Conservation (phyloP, 2,888 invertebrate genomes). For the Spodoptera littoralis region DNA sequence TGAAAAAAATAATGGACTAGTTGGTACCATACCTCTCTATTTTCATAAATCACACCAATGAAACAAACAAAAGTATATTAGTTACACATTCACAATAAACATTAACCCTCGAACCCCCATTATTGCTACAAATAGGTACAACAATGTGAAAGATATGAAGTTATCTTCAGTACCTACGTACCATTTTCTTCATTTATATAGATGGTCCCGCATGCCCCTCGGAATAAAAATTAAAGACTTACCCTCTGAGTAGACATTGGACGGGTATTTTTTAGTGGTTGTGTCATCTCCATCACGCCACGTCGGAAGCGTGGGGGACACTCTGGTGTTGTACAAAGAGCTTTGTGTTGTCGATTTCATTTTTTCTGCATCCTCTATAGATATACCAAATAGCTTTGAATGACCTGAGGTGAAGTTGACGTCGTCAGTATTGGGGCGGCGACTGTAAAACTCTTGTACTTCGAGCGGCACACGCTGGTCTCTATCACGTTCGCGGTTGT, state of each 20-base stretch:
- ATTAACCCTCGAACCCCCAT: not conserved
- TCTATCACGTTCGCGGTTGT: conserved; percentile 24
- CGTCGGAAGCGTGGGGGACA: conserved; percentile 90
- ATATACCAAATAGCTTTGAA: conserved; percentile 90
- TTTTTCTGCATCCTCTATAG: conserved; percentile 89
- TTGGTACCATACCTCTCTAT: conserved; percentile 1
- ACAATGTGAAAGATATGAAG: conserved; percentile 9
- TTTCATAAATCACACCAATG: not conserved
- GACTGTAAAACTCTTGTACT: conserved; percentile 66
- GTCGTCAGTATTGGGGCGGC: conserved; percentile 58
- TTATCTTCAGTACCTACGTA: conserved; percentile 18
- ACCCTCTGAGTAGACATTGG: conserved; percentile 80
- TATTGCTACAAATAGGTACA: not conserved
- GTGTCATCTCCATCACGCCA: conserved; percentile 81
- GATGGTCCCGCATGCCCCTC: conserved; percentile 61
- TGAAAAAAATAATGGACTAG: conserved; percentile 58
- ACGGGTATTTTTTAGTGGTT: conserved; percentile 82
- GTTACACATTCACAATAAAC: conserved; percentile 29
- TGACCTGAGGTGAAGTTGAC: conserved; percentile 89
- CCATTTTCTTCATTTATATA: conserved; percentile 26
- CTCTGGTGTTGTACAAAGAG: conserved; percentile 85
- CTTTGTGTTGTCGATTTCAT: conserved; percentile 86
- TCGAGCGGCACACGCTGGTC: conserved; percentile 64
- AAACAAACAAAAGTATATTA: conserved; percentile 17
- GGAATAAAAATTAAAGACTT: conserved; percentile 60